Percentiles rank a stretch among this genome's conserved stretches.
Conservation (phyloP, 1,140 invertebrate genomes). For the Euura lappo region DNA sequence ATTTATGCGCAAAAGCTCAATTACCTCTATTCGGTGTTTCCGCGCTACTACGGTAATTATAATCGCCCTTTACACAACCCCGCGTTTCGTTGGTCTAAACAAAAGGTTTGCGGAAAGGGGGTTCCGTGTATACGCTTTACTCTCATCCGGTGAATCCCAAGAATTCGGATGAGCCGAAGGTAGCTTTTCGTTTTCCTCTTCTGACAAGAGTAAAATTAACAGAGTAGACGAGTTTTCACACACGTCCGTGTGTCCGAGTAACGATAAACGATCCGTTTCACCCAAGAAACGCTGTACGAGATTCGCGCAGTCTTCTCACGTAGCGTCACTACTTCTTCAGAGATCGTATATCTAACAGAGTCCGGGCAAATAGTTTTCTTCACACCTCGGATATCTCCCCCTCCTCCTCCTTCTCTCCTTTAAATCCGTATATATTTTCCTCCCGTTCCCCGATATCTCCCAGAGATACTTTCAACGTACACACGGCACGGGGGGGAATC, state of each 20-base stretch:
- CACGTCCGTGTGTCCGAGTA: background rate
- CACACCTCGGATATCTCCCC: conserved; percentile 36
- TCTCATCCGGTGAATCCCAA: too few species aligned
- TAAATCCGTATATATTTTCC: background rate
- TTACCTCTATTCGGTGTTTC: conserved; percentile 53
- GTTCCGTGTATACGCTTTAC: too few species aligned
- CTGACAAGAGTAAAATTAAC: too few species aligned
- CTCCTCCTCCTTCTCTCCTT: background rate
- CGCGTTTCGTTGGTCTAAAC: background rate
- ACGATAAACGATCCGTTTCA: conserved; percentile 40
- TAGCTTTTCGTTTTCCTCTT: too few species aligned
- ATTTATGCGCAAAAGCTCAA: conserved; percentile 59
- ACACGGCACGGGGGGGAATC: too few species aligned
- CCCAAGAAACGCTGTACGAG: conserved; percentile 9
- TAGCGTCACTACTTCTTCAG: conserved; percentile 44
- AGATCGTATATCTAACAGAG: conserved; percentile 52
- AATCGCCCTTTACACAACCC: conserved; percentile 20
- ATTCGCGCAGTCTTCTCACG: conserved; percentile 47
- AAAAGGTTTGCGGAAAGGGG: too few species aligned
- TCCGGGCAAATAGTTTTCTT: conserved; percentile 47
- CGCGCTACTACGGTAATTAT: conserved; percentile 44
- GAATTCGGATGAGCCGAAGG: too few species aligned
- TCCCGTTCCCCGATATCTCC: conserved; percentile 6
- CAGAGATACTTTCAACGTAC: background rate
- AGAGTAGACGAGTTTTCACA: too few species aligned